A percentile compares a stretch with the other conserved stretches of the same genome.
Evolutionary conservation across 37 sponge, comb jelly and placozoan species (phyloP).

Genomic region (Halisarca cf. caerulea): DNA sequence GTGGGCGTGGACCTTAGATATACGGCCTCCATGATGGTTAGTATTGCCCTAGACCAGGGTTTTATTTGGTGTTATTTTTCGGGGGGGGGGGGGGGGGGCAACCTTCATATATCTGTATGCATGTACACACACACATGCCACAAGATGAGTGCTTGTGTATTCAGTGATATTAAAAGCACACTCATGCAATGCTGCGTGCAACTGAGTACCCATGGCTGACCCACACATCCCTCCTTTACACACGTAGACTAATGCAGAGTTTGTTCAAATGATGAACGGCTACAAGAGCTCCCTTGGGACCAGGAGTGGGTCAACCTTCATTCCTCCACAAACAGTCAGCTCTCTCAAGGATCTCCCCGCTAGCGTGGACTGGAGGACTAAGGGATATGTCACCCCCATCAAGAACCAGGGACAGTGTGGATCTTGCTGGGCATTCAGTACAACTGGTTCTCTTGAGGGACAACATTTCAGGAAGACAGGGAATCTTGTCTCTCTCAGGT

Average conservation of each 20-base stretch:
- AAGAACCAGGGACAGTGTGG: slow-evolving; percentile 91
- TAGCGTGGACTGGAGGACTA: slow-evolving; percentile 72
- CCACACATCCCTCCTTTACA: no score
- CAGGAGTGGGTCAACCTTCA: neutral
- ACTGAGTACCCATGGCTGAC: no score
- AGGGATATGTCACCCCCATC: slow-evolving; percentile 68
- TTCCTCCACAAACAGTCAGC: slow-evolving; percentile 19
- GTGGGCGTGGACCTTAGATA: no score
- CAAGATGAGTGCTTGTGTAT: no score
- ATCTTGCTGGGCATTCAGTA: slow-evolving; percentile 95
- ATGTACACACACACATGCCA: no score
- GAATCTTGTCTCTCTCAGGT: slow-evolving; percentile 56
- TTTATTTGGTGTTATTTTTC: no score
- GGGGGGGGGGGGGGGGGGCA: no score
- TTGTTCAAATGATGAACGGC: slow-evolving; percentile 49
- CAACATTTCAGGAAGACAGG: slow-evolving; percentile 56
- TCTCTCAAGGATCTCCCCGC: slow-evolving; percentile 27
- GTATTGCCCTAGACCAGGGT: no score
- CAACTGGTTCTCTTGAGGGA: slow-evolving; percentile 94
- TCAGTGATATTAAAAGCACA: no score
- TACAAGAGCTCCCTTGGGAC: neutral
- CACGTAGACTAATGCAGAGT: slow-evolving; percentile 37
- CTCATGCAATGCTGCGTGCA: no score
- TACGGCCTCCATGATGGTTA: no score
- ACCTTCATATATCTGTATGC: no score